Evolutionary conservation across 2,113 vertebrate genomes (phyloP).

Genomic region (Dasyurus viverrinus): DNA sequence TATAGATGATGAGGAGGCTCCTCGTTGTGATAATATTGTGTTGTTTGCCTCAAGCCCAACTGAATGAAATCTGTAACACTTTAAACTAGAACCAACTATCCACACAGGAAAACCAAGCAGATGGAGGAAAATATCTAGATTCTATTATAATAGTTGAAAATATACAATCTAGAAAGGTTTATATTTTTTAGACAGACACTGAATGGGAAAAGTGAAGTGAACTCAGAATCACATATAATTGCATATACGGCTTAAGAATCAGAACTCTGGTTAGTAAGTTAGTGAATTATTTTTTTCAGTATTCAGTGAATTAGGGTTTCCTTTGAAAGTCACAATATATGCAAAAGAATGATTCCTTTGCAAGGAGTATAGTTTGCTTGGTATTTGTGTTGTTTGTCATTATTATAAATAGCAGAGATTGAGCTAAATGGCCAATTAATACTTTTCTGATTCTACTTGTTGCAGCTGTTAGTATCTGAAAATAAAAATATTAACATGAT

Average conservation of each 20-base stretch:
- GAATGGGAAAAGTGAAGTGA: not conserved
- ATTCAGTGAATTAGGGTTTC: not conserved
- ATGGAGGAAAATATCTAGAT: not conserved
- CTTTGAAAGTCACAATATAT: not conserved
- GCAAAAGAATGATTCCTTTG: not conserved
- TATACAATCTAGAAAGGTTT: not conserved
- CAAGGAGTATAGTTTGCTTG: constrained; percentile 52
- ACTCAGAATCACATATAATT: not conserved
- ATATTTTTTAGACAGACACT: not conserved
- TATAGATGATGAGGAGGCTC: not conserved
- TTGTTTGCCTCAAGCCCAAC: not conserved
- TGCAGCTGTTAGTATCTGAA: constrained; percentile 51
- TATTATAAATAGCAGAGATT: constrained; percentile 38
- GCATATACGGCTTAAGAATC: not conserved
- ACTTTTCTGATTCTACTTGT: constrained; percentile 40
- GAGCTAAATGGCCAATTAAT: constrained; percentile 55
- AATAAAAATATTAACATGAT: constrained; percentile 56
- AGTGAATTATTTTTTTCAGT: not conserved
- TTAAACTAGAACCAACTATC: not conserved
- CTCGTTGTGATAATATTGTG: not conserved
- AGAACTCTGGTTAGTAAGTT: not conserved
- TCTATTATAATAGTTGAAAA: not conserved
- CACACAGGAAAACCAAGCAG: not conserved
- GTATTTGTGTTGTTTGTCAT: constrained; percentile 50
- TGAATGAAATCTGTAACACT: not conserved